phyloP scores from a whole-genome alignment of 2,113 vertebrate genomes.

The Xyrauchen texanus region DNA sequence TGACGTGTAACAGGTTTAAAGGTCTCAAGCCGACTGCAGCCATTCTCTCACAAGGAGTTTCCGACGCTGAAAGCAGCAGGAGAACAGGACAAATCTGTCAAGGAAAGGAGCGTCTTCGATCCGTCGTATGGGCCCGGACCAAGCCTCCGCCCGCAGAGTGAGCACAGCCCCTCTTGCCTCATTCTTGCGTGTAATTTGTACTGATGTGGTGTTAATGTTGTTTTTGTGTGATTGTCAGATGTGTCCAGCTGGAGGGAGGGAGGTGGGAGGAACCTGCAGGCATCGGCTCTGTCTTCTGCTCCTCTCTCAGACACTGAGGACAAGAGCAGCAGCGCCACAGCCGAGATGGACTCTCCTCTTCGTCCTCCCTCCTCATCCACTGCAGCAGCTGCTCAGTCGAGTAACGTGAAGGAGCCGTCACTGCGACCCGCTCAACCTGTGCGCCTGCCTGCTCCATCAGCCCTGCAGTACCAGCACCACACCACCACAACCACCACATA shows the following conservation, averaged over 20 bases:
- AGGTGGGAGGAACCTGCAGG: constrained; percentile 94
- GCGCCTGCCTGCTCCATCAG: constrained; percentile 80
- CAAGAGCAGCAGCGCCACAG: constrained; percentile 74
- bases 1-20: constrained; percentile 85
- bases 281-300: constrained; percentile 83
- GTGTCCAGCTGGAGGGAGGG: constrained; percentile 99
- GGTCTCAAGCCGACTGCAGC: constrained; percentile 99
- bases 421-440: constrained; percentile 87
- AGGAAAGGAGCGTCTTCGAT: constrained; percentile 99
- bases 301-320: constrained; percentile 85
- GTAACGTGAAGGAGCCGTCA: constrained; percentile 87
- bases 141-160: constrained; percentile 99
- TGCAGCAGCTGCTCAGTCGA: constrained; percentile 61
- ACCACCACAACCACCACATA: constrained; percentile 89
- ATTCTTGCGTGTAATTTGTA: background rate
- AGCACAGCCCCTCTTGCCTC: constrained; percentile 51
- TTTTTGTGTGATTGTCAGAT: constrained; percentile 72
- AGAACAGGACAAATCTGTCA: constrained; percentile 99
- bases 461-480: constrained; percentile 87
- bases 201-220: background rate
- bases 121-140: constrained; percentile 99
- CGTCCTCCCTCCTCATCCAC: constrained; percentile 68
- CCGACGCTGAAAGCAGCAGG: constrained; percentile 99
- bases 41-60: constrained; percentile 99
- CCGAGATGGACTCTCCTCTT: constrained; percentile 81